These are phyloP conservation scores for Etheostoma spectabile DNA, from an alignment of 2,113 vertebrate species.

Conservation along the genomic window DNA sequence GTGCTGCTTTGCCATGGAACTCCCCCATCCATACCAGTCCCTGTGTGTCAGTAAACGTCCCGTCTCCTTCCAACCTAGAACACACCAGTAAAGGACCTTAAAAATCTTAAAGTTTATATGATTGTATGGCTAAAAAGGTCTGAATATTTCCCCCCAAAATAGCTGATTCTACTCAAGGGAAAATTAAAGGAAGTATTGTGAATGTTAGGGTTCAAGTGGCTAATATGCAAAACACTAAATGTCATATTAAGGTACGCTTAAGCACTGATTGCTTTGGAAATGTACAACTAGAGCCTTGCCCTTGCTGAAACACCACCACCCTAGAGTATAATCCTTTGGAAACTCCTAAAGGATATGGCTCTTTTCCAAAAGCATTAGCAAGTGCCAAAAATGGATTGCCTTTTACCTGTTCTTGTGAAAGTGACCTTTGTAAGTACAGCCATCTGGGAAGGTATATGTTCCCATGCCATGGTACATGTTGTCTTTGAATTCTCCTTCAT, in stretches of 20 bases:
- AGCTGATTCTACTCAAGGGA: neutral
- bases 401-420: constrained; percentile 88
- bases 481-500: constrained; percentile 89
- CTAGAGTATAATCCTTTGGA: neutral
- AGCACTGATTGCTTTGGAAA: neutral
- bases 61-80: constrained; percentile 86
- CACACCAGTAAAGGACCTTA: neutral
- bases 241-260: neutral
- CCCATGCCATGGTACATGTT: constrained; percentile 88
- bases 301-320: no score
- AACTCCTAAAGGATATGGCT: neutral
- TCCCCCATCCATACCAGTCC: constrained; percentile 85
- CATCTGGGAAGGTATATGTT: constrained; percentile 86
- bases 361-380: neutral
- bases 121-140: neutral
- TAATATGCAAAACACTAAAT: neutral
- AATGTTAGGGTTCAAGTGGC: neutral
- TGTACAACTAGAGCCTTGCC: neutral
- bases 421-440: constrained; percentile 84
- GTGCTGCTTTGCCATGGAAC: constrained; percentile 85
- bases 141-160: neutral
- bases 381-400: neutral
- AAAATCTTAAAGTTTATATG: neutral
- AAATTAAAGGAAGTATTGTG: neutral
- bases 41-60: constrained; percentile 82